Percentiles rank a stretch among this genome's conserved stretches.
Evolutionary conservation across 2,113 vertebrate genomes (phyloP).

Genomic region (Mungos mungo): DNA sequence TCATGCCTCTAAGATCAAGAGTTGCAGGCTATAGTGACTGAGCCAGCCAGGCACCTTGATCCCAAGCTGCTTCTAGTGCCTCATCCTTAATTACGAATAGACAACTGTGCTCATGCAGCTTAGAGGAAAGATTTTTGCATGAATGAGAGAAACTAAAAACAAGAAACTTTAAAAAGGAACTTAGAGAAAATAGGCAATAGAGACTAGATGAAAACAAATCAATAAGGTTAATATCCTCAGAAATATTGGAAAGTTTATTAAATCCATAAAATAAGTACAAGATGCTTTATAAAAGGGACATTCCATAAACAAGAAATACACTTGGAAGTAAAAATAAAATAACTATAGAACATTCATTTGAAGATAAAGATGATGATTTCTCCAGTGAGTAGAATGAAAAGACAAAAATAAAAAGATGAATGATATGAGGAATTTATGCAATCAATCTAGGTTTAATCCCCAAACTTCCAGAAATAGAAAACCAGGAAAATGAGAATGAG

Average conservation of each 20-base stretch:
- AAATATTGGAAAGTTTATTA: background rate
- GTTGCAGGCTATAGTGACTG: too few species aligned
- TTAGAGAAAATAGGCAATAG: background rate
- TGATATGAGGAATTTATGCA: background rate
- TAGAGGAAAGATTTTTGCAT: background rate
- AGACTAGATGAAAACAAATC: background rate
- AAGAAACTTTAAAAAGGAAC: background rate
- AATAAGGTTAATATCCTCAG: background rate
- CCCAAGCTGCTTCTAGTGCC: background rate
- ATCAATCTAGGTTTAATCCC: background rate
- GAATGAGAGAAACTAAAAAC: background rate
- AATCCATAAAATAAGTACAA: background rate
- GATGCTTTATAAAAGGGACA: background rate
- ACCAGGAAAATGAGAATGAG: background rate
- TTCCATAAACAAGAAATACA: background rate
- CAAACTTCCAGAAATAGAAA: background rate
- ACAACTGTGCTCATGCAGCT: background rate
- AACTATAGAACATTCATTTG: background rate
- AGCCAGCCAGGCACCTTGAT: background rate
- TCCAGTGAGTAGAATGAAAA: background rate
- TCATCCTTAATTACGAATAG: background rate
- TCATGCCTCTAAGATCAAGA: too few species aligned
- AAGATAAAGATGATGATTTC: background rate
- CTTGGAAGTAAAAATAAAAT: background rate
- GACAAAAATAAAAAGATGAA: background rate